These are phyloP conservation scores for Temnothorax longispinosus DNA, from an alignment of 1,140 invertebrate genomes.

Conservation along the genomic window DNA sequence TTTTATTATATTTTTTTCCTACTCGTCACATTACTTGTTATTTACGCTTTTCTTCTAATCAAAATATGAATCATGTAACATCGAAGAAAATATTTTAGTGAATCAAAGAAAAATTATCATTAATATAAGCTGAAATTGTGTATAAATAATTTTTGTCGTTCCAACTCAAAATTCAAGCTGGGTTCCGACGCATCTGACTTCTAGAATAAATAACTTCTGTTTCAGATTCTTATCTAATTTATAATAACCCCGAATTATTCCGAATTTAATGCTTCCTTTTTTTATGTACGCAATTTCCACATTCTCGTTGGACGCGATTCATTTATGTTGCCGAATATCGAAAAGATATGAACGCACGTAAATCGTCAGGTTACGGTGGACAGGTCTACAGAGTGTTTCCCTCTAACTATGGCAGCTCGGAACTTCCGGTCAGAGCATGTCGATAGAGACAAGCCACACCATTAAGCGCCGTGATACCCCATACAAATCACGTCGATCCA, in stretches of 20 bases:
- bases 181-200: background rate
- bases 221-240: background rate
- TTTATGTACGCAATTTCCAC: background rate
- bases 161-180: background rate
- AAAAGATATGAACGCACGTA: conserved; percentile 69
- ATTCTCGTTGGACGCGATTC: conserved; percentile 10
- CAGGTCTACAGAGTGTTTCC: conserved; percentile 65
- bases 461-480: conserved; percentile 79
- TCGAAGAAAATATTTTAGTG: conserved; percentile 10
- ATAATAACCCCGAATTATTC: background rate
- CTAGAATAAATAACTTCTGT: background rate
- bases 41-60: background rate
- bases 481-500: conserved; percentile 82
- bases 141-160: background rate
- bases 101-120: background rate
- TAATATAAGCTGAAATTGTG: background rate
- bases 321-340: conserved; percentile 42
- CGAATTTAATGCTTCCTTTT: background rate
- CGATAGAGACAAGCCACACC: conserved; percentile 78
- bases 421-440: conserved; percentile 72
- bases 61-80: background rate
- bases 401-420: conserved; percentile 69
- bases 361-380: conserved; percentile 63
- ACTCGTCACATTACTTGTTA: background rate
- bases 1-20: background rate